phyloP scores from a whole-genome alignment of 2,797 vertebrate species.

The Oreonectes daqikongensis region DNA sequence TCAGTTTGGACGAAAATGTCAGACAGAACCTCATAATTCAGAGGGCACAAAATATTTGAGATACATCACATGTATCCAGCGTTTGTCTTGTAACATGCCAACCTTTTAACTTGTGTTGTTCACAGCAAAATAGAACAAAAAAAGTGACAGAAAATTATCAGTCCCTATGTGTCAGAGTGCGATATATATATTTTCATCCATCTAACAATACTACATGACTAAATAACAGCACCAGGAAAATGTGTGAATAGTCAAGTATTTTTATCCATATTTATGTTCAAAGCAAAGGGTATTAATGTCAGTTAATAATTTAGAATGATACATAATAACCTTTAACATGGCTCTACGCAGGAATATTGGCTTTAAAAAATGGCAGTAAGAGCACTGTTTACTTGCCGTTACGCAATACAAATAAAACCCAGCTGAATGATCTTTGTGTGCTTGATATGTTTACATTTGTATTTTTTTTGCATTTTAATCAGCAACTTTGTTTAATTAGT shows the following conservation, averaged over 20 bases:
- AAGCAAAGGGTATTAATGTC: neutral
- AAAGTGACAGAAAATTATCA: neutral
- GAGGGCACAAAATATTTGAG: too few relatives aligned
- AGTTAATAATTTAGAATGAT: too few relatives aligned
- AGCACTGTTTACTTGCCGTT: neutral
- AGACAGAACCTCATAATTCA: too few relatives aligned
- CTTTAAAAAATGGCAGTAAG: neutral
- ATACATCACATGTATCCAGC: too few relatives aligned
- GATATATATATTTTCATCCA: too few relatives aligned
- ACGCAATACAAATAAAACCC: neutral
- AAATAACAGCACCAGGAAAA: neutral
- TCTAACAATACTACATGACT: neutral
- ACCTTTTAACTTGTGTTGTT: neutral
- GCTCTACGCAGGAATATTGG: too few relatives aligned
- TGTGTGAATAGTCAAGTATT: neutral
- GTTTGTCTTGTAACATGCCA: too few relatives aligned
- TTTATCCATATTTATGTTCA: neutral
- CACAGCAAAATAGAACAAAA: neutral
- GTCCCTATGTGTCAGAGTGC: neutral
- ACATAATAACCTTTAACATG: too few relatives aligned
- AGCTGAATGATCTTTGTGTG: neutral
- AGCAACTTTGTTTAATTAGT: slow-evolving; percentile 16
- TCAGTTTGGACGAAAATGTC: too few relatives aligned
- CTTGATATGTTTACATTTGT: neutral
- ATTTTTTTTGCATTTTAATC: neutral